Base-by-base conservation (phyloP, 2,113 vertebrate genomes). In the Macroglossus sobrinus region DNA sequence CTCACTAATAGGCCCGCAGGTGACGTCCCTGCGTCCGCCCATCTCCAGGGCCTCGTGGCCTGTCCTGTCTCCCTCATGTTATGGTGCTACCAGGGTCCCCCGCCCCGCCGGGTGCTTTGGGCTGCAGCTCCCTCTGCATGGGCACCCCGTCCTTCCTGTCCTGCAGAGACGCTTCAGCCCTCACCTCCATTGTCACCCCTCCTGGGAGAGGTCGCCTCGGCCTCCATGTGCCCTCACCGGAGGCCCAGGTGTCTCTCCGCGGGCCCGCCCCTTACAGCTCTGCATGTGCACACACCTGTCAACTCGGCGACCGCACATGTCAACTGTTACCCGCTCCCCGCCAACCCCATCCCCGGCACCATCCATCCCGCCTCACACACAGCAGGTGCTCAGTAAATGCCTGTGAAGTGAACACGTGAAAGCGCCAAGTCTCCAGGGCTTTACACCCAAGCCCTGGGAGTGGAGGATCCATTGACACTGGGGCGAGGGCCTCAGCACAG, bases 61-160 rank as follows among this genome's bases (percentile, higher is more conserved):
- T 43, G 38, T 9, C 59, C n/a, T 35, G 10, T 3, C 21, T 8
- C 35, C 84, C 33, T 84, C 45, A 19, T 10, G 43, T n/a, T 64
- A 2, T 4, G 22, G 30, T 50, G 45, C 69, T 11, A 53, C 13
- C 9, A 1, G 57, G 57, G 57, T 24, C 57, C 24, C 57, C 57
- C 24, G 8, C 22, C 24, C 24, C 3, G 22, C 57, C 2, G 19
- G 21, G 55, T 57, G 22, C 57, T 24, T 30, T 15, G 30, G 22
- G 47, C 30, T 12, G 40, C 28, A 24, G 57, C 0, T 22, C 40
- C 0, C 0, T 7, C 21, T 14, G 7, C 13, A n/a, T 53, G 24
- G 5, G 1, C 28, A 35, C 2, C 15, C 21, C 53, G 16, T 45
- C 9, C 26, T 55, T 68, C 19, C 2, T 15, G 1, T 91, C 66